These are phyloP conservation scores for Yponomeuta sedellus DNA, from an alignment of 2,888 invertebrate genomes.

Conservation along the genomic window DNA sequence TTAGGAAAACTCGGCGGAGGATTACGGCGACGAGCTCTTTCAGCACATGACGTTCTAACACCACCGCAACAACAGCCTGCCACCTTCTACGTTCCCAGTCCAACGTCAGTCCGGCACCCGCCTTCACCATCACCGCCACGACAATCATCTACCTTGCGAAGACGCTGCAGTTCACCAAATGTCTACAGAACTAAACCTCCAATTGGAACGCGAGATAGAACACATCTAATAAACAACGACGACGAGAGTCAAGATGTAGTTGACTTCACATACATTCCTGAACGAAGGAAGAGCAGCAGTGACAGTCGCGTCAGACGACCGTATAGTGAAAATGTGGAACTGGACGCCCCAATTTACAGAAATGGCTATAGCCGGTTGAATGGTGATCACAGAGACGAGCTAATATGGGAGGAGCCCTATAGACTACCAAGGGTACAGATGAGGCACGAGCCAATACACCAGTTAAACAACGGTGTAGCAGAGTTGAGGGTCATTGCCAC, in stretches of 20 bases:
- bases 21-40: slow-evolving; percentile 79
- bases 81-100: slow-evolving; percentile 84
- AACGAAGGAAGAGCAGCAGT: slow-evolving; percentile 48
- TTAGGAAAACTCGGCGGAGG: slow-evolving; percentile 83
- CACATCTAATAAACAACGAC: slow-evolving; percentile 52
- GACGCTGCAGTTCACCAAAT: slow-evolving; percentile 67
- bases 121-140: slow-evolving; percentile 58
- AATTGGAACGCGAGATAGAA: slow-evolving; percentile 43
- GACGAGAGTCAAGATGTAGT: slow-evolving; percentile 63
- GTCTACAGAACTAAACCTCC: slow-evolving; percentile 57
- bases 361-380: slow-evolving; percentile 58
- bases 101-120: slow-evolving; percentile 64
- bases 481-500: slow-evolving; percentile 64
- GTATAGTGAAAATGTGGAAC: slow-evolving; percentile 67
- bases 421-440: slow-evolving; percentile 60
- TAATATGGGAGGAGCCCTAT: slow-evolving; percentile 67
- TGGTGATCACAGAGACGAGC: slow-evolving; percentile 37
- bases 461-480: slow-evolving; percentile 57
- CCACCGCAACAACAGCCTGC: slow-evolving; percentile 75
- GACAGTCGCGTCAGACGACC: slow-evolving; percentile 56
- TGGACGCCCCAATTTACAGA: slow-evolving; percentile 52
- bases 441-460: slow-evolving; percentile 58
- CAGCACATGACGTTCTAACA: slow-evolving; percentile 81
- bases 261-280: slow-evolving; percentile 51
- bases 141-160: slow-evolving; percentile 52